Conservation (phyloP, 2,888 invertebrate species). For the Deladenus siricidicola region DNA sequence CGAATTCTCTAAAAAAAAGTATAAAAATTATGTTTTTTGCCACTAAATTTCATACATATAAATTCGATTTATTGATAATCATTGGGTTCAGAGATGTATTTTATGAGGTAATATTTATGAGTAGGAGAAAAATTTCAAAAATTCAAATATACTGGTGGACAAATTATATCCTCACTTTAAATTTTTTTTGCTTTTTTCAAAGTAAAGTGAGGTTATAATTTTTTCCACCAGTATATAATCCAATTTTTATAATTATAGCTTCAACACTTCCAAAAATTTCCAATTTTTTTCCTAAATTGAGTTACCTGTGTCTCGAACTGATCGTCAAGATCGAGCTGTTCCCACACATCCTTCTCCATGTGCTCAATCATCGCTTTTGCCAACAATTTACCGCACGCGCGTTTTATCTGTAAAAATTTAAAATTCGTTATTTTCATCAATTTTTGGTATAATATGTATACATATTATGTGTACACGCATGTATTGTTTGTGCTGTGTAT, state of each 20-base stretch:
- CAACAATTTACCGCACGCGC: constrained; percentile 42
- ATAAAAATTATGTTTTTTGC: background rate
- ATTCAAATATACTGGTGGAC: too few relatives aligned
- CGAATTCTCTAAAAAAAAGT: constrained; percentile 41
- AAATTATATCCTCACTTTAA: background rate
- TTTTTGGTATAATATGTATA: background rate
- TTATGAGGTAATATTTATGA: background rate
- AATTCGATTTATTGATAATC: too few relatives aligned
- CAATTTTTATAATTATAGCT: background rate
- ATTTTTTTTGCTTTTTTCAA: background rate
- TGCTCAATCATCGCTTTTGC: constrained; percentile 49
- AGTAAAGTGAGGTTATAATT: too few relatives aligned
- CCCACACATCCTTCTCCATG: constrained; percentile 46
- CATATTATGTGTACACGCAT: too few relatives aligned
- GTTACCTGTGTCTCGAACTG: constrained; percentile 44
- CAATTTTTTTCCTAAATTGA: background rate
- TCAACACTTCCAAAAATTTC: background rate
- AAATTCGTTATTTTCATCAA: background rate
- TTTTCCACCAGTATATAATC: too few relatives aligned
- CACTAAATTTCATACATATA: too few relatives aligned
- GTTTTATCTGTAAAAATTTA: constrained; percentile 34
- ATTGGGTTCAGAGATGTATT: background rate
- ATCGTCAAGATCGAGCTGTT: constrained; percentile 44
- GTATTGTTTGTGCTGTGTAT: background rate
- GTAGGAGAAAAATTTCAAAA: too few relatives aligned